phyloP scores from a whole-genome alignment of 2,797 vertebrate genomes.

The Sardinella longiceps region DNA sequence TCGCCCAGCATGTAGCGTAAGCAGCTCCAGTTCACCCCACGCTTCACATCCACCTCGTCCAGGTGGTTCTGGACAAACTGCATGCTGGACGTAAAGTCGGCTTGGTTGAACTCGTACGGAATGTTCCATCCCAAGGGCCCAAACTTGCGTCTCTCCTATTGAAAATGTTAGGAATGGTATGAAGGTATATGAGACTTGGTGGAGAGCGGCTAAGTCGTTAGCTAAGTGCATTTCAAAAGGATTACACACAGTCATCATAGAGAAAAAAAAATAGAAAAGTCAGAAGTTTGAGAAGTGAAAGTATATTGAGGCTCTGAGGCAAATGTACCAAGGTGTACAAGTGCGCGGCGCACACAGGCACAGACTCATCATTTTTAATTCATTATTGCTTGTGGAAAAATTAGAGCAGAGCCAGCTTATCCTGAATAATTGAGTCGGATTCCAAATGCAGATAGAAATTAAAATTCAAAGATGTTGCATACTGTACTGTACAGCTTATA shows the following conservation, averaged over 20 bases:
- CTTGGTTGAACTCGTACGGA: constrained; percentile 87
- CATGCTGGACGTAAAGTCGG: constrained; percentile 81
- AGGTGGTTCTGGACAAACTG: constrained; percentile 87
- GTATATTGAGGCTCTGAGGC: not conserved
- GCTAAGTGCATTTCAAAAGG: not conserved
- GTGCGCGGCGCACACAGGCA: not conserved
- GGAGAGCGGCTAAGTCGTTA: too few species aligned
- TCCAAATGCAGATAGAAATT: too few species aligned
- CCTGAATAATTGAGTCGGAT: too few species aligned
- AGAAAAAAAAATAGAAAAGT: too few species aligned
- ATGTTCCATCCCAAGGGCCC: constrained; percentile 87
- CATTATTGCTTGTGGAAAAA: not conserved
- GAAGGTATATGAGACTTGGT: not conserved
- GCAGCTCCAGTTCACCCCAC: constrained; percentile 81
- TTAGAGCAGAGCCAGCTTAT: too few species aligned
- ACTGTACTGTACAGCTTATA: too few species aligned
- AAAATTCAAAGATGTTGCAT: too few species aligned
- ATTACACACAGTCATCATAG: not conserved
- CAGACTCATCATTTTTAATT: not conserved
- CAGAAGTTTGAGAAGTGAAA: not conserved
- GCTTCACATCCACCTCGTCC: constrained; percentile 73
- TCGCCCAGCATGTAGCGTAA: constrained; percentile 83
- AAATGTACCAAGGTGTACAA: not conserved
- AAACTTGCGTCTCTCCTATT: constrained; percentile 84
- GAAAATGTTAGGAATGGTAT: not conserved